Conservation (phyloP, 2,888 invertebrate species). For the Cosmia pyralina region DNA sequence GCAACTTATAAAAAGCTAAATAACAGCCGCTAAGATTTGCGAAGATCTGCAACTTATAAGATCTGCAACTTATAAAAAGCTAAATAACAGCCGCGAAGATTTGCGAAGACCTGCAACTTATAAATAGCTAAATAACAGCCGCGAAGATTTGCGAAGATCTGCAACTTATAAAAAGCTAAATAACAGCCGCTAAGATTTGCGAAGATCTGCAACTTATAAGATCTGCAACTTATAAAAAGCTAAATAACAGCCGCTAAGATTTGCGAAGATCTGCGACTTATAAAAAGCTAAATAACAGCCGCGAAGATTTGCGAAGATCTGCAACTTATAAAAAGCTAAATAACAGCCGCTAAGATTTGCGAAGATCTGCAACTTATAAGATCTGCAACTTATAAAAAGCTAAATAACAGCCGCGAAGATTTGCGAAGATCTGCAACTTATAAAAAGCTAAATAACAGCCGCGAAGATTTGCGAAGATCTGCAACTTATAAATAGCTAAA, state of each 20-base stretch:
- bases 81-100: neutral
- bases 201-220: too few relatives aligned
- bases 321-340: neutral
- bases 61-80: neutral
- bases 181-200: neutral
- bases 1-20: neutral
- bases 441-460: neutral
- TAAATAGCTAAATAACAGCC: neutral
- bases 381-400: neutral
- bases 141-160: too few relatives aligned
- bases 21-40: neutral
- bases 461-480: too few relatives aligned
- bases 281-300: neutral
- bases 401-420: neutral
- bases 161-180: neutral
- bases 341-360: neutral
- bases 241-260: neutral
- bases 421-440: too few relatives aligned
- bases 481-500: neutral
- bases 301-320: too few relatives aligned
- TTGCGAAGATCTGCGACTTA: too few relatives aligned
- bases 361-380: too few relatives aligned
- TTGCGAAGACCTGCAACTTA: too few relatives aligned
- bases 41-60: too few relatives aligned
- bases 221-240: neutral